Evolutionary conservation across 2,113 vertebrate species (phyloP).

Genomic region (Mellivora capensis): DNA sequence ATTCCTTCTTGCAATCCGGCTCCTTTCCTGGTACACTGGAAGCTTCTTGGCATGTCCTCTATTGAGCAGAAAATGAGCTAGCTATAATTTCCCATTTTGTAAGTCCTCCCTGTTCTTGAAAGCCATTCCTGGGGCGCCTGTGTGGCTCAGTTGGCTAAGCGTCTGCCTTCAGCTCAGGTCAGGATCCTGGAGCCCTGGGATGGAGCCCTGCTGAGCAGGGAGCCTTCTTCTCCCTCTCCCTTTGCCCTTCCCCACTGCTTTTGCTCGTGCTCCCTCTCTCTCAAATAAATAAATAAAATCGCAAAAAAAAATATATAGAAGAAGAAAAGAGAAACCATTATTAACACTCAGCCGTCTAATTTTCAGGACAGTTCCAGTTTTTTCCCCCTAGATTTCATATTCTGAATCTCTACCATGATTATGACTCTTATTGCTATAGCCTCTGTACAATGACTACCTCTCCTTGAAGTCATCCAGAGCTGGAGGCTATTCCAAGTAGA

Average conservation of each 20-base stretch:
- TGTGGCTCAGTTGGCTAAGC: too few species aligned
- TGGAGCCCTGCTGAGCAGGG: too few species aligned
- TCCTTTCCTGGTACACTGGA: background rate
- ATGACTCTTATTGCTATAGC: background rate
- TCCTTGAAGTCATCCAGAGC: background rate
- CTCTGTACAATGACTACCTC: background rate
- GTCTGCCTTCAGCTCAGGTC: too few species aligned
- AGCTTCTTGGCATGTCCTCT: background rate
- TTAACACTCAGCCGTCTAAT: background rate
- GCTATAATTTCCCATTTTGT: background rate
- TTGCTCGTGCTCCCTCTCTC: too few species aligned
- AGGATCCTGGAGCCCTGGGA: too few species aligned
- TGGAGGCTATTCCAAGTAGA: background rate
- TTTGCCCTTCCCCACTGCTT: too few species aligned
- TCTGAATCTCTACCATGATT: background rate
- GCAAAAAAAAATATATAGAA: too few species aligned
- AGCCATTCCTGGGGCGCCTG: background rate
- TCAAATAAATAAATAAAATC: too few species aligned
- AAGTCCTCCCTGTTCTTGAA: background rate
- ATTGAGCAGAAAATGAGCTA: conserved; percentile 18
- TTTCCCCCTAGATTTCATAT: conserved; percentile 16
- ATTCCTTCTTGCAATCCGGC: background rate
- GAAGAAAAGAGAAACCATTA: too few species aligned
- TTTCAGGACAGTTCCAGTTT: background rate
- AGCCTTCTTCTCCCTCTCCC: too few species aligned